A percentile compares a stretch with the other conserved stretches of the same genome.
These are phyloP conservation scores for Drosophila nebulosa DNA, from an alignment of 1,140 invertebrate genomes.

Conservation along the genomic window DNA sequence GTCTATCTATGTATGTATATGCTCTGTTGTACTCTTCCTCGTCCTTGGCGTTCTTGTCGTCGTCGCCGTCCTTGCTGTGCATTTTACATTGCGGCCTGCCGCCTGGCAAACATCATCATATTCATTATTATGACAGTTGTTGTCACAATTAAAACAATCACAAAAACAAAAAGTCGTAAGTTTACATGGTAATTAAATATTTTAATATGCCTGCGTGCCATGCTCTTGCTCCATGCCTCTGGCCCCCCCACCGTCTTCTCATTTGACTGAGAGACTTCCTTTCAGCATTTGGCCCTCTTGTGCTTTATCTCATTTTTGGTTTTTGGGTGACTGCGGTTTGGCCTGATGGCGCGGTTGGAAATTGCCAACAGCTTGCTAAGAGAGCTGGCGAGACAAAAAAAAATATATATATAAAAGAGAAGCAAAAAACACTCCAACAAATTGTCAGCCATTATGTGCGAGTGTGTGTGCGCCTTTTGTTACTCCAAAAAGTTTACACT, in stretches of 20 bases:
- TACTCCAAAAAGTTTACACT: conserved; percentile 39
- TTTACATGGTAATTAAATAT: conserved; percentile 80
- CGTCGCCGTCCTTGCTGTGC: conserved; percentile 20
- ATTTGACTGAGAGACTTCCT: conserved; percentile 11
- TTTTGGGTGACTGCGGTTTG: conserved; percentile 44
- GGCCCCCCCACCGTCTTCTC: neutral
- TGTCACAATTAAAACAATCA: conserved; percentile 79
- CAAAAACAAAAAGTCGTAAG: conserved; percentile 78
- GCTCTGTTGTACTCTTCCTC: neutral
- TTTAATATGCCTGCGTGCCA: conserved; percentile 69
- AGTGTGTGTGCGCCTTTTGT: neutral
- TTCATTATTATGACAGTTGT: conserved; percentile 79
- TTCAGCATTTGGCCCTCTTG: conserved; percentile 15
- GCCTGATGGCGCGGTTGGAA: conserved; percentile 54
- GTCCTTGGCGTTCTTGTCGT: neutral
- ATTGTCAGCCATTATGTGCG: conserved; percentile 56
- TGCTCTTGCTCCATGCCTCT: neutral
- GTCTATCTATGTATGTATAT: conserved; percentile 30
- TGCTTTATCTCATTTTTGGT: conserved; percentile 44
- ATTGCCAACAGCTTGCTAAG: conserved; percentile 66
- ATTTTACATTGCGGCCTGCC: conserved; percentile 28
- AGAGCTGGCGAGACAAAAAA: conserved; percentile 28
- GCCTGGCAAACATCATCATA: conserved; percentile 73
- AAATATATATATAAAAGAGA: neutral
- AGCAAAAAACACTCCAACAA: conserved; percentile 27